Evolutionary conservation across 2,113 vertebrate species (phyloP).

Genomic region (Bettongia penicillata): DNA sequence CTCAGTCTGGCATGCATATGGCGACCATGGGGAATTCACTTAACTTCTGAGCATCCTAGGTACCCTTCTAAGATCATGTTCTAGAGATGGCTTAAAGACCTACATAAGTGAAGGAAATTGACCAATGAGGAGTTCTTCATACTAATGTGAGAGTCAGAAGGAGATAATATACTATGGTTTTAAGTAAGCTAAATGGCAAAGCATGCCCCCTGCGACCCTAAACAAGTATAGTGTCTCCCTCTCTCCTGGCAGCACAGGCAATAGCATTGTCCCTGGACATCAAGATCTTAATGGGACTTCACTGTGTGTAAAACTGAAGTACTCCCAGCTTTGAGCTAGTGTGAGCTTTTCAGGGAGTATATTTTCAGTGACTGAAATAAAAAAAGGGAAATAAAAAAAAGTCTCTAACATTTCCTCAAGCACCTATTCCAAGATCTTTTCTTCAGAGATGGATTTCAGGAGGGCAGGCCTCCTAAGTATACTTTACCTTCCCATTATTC

Average conservation of each 20-base stretch:
- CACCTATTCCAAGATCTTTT: background rate
- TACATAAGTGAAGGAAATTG: background rate
- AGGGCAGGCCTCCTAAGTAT: conserved; percentile 36
- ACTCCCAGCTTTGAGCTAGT: conserved; percentile 55
- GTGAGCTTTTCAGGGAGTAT: conserved; percentile 45
- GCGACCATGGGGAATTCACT: background rate
- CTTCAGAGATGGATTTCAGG: conserved; percentile 48
- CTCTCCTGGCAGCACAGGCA: conserved; percentile 35
- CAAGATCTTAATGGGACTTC: conserved; percentile 28
- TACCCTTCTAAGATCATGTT: background rate
- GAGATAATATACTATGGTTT: conserved; percentile 38
- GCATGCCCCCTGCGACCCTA: conserved; percentile 53
- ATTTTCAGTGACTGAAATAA: conserved; percentile 30
- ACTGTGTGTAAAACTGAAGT: conserved; percentile 59
- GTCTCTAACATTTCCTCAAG: background rate
- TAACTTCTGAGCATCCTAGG: background rate
- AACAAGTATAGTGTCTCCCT: conserved; percentile 60
- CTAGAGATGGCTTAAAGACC: background rate
- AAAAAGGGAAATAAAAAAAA: conserved; percentile 32
- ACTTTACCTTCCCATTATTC: conserved; percentile 57
- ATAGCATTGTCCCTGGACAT: background rate
- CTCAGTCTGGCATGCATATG: background rate
- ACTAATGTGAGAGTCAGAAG: background rate
- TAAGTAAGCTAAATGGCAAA: conserved; percentile 53
- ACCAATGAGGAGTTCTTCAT: background rate